Percentiles rank a stretch among this genome's conserved stretches.
These are phyloP conservation scores for Semnornis frantzii DNA, from an alignment of 2,113 vertebrate species.

Conservation along the genomic window DNA sequence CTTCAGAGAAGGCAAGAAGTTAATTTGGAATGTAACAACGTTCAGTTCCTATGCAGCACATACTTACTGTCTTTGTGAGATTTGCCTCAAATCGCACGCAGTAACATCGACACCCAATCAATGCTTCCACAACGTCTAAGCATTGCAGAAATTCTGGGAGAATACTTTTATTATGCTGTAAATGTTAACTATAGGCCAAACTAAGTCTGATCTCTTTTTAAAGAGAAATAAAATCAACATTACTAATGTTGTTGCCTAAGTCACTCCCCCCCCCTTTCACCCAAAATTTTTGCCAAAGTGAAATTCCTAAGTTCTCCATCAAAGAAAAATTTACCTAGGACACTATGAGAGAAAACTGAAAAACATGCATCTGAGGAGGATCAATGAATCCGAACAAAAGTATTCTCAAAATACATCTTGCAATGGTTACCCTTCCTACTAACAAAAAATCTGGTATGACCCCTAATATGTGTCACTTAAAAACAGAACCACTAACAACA, in stretches of 20 bases:
- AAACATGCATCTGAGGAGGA: fast-evolving
- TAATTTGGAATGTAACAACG: background rate
- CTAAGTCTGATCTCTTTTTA: background rate
- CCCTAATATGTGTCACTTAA: background rate
- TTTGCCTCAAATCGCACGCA: background rate
- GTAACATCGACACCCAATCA: background rate
- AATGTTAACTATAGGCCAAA: background rate
- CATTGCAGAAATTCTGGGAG: background rate
- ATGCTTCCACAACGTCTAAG: background rate
- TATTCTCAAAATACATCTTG: background rate
- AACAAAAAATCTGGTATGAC: background rate
- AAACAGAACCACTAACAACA: background rate
- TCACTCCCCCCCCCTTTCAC: background rate
- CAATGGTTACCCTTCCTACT: background rate
- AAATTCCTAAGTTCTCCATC: background rate
- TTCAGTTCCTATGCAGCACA: background rate
- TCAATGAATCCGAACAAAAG: background rate
- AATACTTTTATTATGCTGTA: background rate
- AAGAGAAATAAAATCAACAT: background rate
- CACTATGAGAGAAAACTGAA: background rate
- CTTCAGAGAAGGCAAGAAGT: background rate
- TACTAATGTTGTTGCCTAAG: background rate
- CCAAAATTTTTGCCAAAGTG: background rate
- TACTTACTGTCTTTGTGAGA: background rate
- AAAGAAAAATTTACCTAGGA: background rate